Conservation (phyloP, 2,797 vertebrate species). For the Lepus townsendii region DNA sequence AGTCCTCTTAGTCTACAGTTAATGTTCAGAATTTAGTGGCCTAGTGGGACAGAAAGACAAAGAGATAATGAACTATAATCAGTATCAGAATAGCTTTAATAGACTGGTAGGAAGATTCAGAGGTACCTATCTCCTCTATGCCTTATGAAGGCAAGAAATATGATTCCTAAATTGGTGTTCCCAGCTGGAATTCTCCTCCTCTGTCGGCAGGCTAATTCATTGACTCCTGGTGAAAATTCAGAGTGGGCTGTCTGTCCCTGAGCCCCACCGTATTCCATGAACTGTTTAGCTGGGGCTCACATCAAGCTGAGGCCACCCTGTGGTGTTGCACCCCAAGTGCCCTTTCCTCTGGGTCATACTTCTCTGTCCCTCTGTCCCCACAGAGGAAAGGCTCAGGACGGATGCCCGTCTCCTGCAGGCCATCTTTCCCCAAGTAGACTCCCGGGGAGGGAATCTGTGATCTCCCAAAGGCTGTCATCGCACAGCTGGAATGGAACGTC, state of each 20-base stretch:
- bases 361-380: neutral
- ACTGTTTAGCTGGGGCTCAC: neutral
- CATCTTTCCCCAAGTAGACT: neutral
- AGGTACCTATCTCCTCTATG: neutral
- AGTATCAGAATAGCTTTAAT: slow-evolving; percentile 5
- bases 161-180: neutral
- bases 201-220: neutral
- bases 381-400: neutral
- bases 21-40: neutral
- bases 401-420: neutral
- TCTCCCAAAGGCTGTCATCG: neutral
- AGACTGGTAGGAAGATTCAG: neutral
- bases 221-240: neutral
- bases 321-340: neutral
- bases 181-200: neutral
- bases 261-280: neutral
- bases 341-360: neutral
- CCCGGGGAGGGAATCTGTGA: neutral
- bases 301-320: slow-evolving; percentile 21
- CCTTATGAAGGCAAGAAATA: neutral
- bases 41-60: slow-evolving; percentile 2
- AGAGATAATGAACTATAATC: neutral
- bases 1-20: slow-evolving; percentile 10
- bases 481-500: neutral
- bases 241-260: neutral